Evolutionary conservation across 2,888 invertebrate species (phyloP).

Genomic region (Cerceris ruficornis): DNA sequence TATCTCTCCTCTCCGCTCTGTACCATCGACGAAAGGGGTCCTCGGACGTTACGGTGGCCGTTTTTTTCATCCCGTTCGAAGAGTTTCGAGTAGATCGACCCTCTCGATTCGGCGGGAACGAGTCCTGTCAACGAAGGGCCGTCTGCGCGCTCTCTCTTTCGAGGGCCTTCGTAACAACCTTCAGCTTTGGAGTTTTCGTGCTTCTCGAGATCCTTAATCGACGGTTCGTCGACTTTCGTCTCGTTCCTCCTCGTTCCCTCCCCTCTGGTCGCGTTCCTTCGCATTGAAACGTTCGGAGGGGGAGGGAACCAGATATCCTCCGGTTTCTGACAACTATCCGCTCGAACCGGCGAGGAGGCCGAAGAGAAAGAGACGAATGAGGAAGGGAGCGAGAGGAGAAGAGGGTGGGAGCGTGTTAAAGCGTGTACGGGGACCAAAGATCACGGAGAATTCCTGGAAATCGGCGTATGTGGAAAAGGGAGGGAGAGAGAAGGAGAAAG

Average conservation of each 20-base stretch:
- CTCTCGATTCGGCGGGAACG: slow-evolving; percentile 64
- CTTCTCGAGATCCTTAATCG: slow-evolving; percentile 64
- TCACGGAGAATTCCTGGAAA: slow-evolving; percentile 77
- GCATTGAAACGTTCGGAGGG: slow-evolving; percentile 27
- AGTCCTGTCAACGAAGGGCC: slow-evolving; percentile 55
- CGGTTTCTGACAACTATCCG: slow-evolving; percentile 66
- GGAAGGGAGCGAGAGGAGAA: slow-evolving; percentile 36
- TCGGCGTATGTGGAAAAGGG: slow-evolving; percentile 65
- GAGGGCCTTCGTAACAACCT: slow-evolving; percentile 63
- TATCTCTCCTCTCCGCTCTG: slow-evolving; percentile 42
- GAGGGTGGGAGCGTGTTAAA: slow-evolving; percentile 59
- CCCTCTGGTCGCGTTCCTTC: slow-evolving; percentile 15
- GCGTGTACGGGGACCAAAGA: slow-evolving; percentile 74
- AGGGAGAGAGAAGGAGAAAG: slow-evolving; percentile 65
- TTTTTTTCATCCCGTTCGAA: slow-evolving; percentile 47
- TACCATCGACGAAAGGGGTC: slow-evolving; percentile 15
- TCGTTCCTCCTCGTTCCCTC: slow-evolving; percentile 17
- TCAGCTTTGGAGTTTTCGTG: slow-evolving; percentile 56
- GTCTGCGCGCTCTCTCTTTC: neutral
- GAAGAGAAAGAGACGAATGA: slow-evolving; percentile 48
- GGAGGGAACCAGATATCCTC: slow-evolving; percentile 58
- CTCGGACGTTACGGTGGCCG: slow-evolving; percentile 23
- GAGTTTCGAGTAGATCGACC: slow-evolving; percentile 61
- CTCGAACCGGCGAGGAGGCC: slow-evolving; percentile 44
- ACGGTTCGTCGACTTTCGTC: slow-evolving; percentile 55